These are phyloP conservation scores for Odontomachus brunneus DNA, from an alignment of 1,140 invertebrate species.

Conservation along the genomic window DNA sequence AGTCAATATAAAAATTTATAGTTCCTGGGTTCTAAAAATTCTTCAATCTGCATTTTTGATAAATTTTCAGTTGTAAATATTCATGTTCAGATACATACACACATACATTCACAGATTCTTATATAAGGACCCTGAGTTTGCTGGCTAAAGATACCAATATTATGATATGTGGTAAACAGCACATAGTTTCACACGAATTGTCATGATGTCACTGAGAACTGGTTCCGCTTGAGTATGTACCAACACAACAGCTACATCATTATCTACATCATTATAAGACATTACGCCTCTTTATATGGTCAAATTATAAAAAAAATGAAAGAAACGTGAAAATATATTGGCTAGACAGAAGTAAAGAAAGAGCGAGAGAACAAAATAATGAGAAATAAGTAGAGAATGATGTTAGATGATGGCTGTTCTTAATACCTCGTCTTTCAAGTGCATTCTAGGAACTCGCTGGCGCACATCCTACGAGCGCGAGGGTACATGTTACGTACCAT, in stretches of 20 bases:
- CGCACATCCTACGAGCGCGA: slow-evolving; percentile 84
- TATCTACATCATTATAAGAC: slow-evolving; percentile 25
- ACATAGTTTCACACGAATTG: neutral
- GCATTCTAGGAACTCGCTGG: slow-evolving; percentile 85
- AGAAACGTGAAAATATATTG: slow-evolving; percentile 52
- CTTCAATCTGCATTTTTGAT: neutral
- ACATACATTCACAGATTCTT: neutral
- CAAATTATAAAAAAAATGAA: slow-evolving; percentile 36
- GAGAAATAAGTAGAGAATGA: slow-evolving; percentile 76
- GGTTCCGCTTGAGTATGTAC: neutral
- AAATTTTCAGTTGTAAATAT: slow-evolving; percentile 11
- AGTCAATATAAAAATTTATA: neutral
- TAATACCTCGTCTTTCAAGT: slow-evolving; percentile 85
- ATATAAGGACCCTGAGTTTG: neutral
- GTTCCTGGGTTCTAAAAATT: neutral
- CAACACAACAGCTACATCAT: slow-evolving; percentile 1
- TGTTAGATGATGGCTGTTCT: slow-evolving; percentile 83
- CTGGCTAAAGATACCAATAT: slow-evolving; percentile 20
- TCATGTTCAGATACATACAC: neutral
- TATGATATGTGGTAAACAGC: slow-evolving; percentile 14
- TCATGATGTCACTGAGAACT: neutral
- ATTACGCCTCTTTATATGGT: too few relatives aligned
- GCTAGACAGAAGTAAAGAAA: slow-evolving; percentile 53
- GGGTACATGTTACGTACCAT: slow-evolving; percentile 85
- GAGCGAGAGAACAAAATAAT: slow-evolving; percentile 61